These are phyloP conservation scores for Reinhardtius hippoglossoides DNA, from an alignment of 2,113 vertebrate species.

Conservation along the genomic window DNA sequence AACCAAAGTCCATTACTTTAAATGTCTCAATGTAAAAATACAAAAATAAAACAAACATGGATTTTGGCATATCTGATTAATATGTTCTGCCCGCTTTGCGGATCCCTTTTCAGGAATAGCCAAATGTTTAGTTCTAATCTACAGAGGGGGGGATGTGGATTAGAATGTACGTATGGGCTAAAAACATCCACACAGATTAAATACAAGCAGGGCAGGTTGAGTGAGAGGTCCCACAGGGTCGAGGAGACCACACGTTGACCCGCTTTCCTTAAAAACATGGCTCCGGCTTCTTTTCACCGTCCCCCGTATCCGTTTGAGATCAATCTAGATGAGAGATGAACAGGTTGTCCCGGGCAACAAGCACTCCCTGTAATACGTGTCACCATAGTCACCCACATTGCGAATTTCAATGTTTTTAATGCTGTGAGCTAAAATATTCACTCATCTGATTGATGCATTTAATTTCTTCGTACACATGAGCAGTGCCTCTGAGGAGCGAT, in stretches of 20 bases:
- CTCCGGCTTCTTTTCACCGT: not conserved
- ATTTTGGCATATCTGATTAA: no score
- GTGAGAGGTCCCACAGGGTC: not conserved
- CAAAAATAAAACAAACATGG: no score
- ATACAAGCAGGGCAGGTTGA: not conserved
- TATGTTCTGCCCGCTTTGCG: no score
- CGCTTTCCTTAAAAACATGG: not conserved
- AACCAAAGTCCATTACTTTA: no score
- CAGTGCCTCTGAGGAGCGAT: constrained; percentile 62
- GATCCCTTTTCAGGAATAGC: no score
- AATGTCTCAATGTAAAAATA: no score
- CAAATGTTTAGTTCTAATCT: not conserved
- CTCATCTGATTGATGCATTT: constrained; percentile 45
- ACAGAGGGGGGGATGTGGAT: not conserved
- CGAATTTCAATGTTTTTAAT: constrained; percentile 3
- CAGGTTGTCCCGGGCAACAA: not conserved
- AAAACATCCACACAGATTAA: not conserved
- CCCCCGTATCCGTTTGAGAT: not conserved
- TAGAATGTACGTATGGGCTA: not conserved
- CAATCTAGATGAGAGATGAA: not conserved
- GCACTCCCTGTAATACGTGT: no score
- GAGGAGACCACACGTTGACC: not conserved
- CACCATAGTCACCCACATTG: not conserved
- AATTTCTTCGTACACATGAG: constrained; percentile 51
- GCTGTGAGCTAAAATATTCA: constrained; percentile 36